A percentile compares a stretch with the other conserved stretches of the same genome.
Evolutionary conservation across 2,888 invertebrate species (phyloP).

Genomic region (Lissocephala sabroskyi): DNA sequence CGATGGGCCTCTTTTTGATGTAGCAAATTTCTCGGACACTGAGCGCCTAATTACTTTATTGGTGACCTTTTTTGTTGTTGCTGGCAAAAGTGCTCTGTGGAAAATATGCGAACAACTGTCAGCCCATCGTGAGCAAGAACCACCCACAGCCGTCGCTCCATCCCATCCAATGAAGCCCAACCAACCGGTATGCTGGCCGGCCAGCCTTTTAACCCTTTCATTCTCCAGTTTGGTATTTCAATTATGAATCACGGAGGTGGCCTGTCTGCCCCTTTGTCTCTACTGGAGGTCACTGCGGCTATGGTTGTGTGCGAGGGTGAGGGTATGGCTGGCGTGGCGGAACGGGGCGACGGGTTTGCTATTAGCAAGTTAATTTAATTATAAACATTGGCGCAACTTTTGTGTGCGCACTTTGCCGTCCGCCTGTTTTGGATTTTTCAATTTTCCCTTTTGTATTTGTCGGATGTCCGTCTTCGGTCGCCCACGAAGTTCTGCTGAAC

Average conservation of each 20-base stretch:
- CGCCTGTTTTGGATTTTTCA: too few relatives aligned
- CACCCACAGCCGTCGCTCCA: not conserved
- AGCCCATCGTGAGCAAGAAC: too few relatives aligned
- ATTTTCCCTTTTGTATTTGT: not conserved
- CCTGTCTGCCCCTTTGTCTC: constrained; percentile 14
- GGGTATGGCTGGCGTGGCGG: not conserved
- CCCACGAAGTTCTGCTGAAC: too few relatives aligned
- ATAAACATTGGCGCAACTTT: constrained; percentile 32
- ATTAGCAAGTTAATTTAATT: constrained; percentile 59
- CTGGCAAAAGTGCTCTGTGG: not conserved
- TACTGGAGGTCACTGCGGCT: not conserved
- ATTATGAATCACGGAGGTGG: constrained; percentile 35
- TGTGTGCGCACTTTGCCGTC: constrained; percentile 2
- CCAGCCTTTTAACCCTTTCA: constrained; percentile 55
- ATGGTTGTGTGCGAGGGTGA: not conserved
- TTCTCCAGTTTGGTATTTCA: constrained; percentile 36
- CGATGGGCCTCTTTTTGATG: too few relatives aligned
- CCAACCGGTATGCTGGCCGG: not conserved
- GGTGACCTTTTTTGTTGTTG: constrained; percentile 45
- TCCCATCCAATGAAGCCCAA: not conserved
- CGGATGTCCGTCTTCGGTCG: too few relatives aligned
- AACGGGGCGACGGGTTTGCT: constrained; percentile 21
- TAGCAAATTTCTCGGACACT: constrained; percentile 62
- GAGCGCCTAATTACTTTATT: constrained; percentile 64
- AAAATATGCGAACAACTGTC: constrained; percentile 23